Percentiles rank a stretch among this genome's conserved stretches.
Conservation (phyloP, 2,113 vertebrate genomes). For the Cephalopterus ornatus region DNA sequence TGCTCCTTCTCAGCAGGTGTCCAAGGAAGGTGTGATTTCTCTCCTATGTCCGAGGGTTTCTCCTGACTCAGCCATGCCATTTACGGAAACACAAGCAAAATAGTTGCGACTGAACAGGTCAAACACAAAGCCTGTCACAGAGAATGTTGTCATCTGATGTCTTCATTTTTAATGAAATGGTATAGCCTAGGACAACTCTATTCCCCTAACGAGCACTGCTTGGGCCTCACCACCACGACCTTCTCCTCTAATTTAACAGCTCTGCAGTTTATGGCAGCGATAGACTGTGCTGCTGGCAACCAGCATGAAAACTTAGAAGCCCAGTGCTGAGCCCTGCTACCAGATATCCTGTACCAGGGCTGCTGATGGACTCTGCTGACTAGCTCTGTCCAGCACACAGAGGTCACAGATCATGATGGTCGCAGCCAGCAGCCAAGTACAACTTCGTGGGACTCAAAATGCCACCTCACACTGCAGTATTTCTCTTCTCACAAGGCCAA, state of each 20-base stretch:
- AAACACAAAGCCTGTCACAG: not conserved
- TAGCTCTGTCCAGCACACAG: accelerated
- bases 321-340: not conserved
- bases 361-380: not conserved
- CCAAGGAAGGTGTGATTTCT: not conserved
- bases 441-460: not conserved
- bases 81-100: not conserved
- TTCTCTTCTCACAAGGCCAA: not conserved
- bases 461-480: not conserved
- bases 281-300: not conserved
- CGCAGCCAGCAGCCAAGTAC: not conserved
- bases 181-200: not conserved
- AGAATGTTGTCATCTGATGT: not conserved
- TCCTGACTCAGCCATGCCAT: not conserved
- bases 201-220: not conserved
- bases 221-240: not conserved
- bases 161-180: not conserved
- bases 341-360: not conserved
- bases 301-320: not conserved
- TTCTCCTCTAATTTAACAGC: not conserved
- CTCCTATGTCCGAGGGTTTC: accelerated
- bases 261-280: not conserved
- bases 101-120: not conserved
- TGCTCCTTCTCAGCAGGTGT: not conserved
- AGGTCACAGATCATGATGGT: accelerated